Percentiles rank a stretch among this genome's conserved stretches.
Conservation (phyloP, 2,113 vertebrate genomes). For the Hylia prasina region DNA sequence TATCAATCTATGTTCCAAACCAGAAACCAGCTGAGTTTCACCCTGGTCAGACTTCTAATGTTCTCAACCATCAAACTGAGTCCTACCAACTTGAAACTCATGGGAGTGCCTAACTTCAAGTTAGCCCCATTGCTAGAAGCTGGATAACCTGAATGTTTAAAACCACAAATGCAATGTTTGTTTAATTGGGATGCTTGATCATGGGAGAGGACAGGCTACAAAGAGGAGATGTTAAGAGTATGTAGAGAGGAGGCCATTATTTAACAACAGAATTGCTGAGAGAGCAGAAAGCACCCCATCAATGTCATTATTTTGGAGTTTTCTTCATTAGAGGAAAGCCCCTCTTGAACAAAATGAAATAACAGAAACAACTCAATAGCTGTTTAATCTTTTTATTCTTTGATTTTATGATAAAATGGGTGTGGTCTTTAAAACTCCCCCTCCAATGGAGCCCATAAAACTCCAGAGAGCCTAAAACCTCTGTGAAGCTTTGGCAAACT, state of each 20-base stretch:
- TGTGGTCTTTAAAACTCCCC: conserved; percentile 12
- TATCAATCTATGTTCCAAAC: background rate
- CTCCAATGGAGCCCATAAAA: conserved; percentile 17
- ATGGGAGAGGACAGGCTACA: background rate
- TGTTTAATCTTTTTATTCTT: background rate
- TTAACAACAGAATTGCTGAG: background rate
- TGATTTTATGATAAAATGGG: conserved; percentile 4
- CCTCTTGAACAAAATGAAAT: background rate
- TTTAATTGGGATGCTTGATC: background rate
- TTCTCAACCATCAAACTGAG: background rate
- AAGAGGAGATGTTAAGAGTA: background rate
- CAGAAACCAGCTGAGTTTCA: background rate
- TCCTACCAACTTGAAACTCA: background rate
- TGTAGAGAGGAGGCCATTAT: background rate
- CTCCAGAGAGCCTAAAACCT: conserved; percentile 20
- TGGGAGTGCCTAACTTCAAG: background rate
- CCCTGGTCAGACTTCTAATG: background rate
- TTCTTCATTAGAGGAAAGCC: background rate
- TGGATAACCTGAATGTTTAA: background rate
- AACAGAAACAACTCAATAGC: background rate
- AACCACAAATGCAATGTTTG: background rate
- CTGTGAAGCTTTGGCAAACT: conserved; percentile 46
- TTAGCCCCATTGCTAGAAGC: background rate
- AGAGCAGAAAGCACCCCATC: background rate
- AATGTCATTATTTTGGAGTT: background rate